Conservation (phyloP, 64 coral and sea anemone species). For the Stichodactyla mertensii region DNA sequence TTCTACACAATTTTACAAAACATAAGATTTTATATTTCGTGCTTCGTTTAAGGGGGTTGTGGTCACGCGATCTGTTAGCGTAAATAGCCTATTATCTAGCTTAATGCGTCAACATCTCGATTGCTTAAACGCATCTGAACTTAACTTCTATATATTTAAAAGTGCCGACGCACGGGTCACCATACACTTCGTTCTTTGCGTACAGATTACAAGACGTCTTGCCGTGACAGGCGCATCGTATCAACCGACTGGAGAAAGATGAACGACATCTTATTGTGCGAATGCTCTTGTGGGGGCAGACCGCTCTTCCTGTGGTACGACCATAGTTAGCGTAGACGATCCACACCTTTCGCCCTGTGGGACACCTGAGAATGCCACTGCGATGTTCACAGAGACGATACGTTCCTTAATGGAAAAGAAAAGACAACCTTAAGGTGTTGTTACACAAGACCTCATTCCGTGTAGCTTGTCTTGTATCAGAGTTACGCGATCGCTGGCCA, state of each 20-base stretch:
- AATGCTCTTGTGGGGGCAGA: slow-evolving; percentile 12
- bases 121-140: not conserved
- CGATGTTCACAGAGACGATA: slow-evolving; percentile 18
- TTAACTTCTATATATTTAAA: slow-evolving; percentile 21
- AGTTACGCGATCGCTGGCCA: too few species aligned
- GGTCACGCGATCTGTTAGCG: too few species aligned
- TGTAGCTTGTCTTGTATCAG: too few species aligned
- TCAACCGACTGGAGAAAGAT: not conserved
- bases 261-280: not conserved
- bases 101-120: not conserved
- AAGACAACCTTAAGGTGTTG: not conserved
- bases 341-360: not conserved
- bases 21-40: too few species aligned
- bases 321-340: slow-evolving; percentile 30
- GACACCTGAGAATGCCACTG: slow-evolving; percentile 16
- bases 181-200: slow-evolving; percentile 24
- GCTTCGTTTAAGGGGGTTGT: too few species aligned
- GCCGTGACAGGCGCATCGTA: slow-evolving; percentile 12
- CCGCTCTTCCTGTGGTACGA: not conserved
- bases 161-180: slow-evolving; percentile 8
- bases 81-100: too few species aligned
- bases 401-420: not conserved
- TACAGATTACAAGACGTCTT: slow-evolving; percentile 6
- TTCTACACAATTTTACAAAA: too few species aligned
- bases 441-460: too few species aligned